These are phyloP conservation scores for Meteorus colon DNA, from an alignment of 2,888 invertebrate species.

Conservation along the genomic window DNA sequence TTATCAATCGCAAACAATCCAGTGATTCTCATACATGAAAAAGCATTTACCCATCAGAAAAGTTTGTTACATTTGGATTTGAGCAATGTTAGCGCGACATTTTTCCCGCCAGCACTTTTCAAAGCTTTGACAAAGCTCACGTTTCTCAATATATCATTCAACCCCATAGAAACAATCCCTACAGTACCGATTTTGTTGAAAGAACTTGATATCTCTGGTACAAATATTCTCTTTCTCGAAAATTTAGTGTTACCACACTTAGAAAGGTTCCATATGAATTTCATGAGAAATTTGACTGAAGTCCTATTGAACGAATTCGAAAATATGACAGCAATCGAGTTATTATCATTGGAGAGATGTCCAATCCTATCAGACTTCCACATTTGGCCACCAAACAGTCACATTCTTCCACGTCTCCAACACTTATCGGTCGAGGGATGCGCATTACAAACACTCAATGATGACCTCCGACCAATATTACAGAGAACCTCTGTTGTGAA, in stretches of 20 bases:
- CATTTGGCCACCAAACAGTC: slow-evolving; percentile 71
- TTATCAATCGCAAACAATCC: slow-evolving; percentile 68
- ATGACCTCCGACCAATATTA: slow-evolving; percentile 73
- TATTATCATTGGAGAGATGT: slow-evolving; percentile 77
- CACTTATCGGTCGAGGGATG: slow-evolving; percentile 75
- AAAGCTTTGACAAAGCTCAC: slow-evolving; percentile 61
- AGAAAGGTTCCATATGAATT: slow-evolving; percentile 76
- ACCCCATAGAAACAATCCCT: slow-evolving; percentile 76
- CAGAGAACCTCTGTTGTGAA: slow-evolving; percentile 74
- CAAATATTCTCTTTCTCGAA: slow-evolving; percentile 74
- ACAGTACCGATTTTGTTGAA: slow-evolving; percentile 76
- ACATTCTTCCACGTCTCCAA: slow-evolving; percentile 74
- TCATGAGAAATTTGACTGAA: slow-evolving; percentile 75
- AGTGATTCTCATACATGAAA: slow-evolving; percentile 66
- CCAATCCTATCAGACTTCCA: slow-evolving; percentile 75
- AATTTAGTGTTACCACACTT: slow-evolving; percentile 74
- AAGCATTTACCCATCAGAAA: slow-evolving; percentile 62
- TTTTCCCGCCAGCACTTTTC: slow-evolving; percentile 62
- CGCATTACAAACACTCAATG: slow-evolving; percentile 71
- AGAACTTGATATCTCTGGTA: slow-evolving; percentile 79
- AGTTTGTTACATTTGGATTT: slow-evolving; percentile 61
- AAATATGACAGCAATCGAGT: slow-evolving; percentile 75
- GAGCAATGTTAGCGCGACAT: slow-evolving; percentile 61
- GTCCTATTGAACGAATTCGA: slow-evolving; percentile 77
- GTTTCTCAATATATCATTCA: slow-evolving; percentile 68